These are phyloP conservation scores for Xiphophorus hellerii DNA, from an alignment of 2,113 vertebrate species.

Conservation along the genomic window DNA sequence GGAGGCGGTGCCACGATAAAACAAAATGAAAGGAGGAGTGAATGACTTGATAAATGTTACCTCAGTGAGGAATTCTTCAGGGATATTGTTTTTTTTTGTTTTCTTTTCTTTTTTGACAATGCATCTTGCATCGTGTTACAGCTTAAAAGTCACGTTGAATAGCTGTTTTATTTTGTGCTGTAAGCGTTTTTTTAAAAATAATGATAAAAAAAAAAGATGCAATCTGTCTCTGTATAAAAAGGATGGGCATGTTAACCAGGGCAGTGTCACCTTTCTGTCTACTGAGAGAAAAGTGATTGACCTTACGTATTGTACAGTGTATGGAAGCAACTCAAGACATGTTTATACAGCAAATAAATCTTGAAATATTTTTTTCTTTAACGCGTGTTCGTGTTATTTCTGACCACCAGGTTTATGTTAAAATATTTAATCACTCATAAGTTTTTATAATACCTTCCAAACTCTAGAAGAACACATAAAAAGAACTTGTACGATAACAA, in stretches of 20 bases:
- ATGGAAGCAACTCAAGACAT: slow-evolving; percentile 92
- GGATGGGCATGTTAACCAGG: slow-evolving; percentile 84
- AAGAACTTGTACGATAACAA: too few relatives aligned
- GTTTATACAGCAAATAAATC: slow-evolving; percentile 99
- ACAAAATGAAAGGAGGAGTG: slow-evolving; percentile 60
- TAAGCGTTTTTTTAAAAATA: slow-evolving; percentile 67
- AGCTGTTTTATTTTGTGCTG: slow-evolving; percentile 89
- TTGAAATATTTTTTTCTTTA: slow-evolving; percentile 99
- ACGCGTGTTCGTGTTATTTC: slow-evolving; percentile 64
- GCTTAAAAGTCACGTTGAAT: slow-evolving; percentile 85
- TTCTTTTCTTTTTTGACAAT: slow-evolving; percentile 82
- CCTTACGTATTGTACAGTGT: slow-evolving; percentile 86
- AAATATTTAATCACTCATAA: neutral
- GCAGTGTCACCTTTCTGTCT: slow-evolving; percentile 89
- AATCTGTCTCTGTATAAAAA: slow-evolving; percentile 85
- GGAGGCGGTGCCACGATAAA: slow-evolving; percentile 20
- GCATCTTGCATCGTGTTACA: slow-evolving; percentile 89
- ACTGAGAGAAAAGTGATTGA: slow-evolving; percentile 91
- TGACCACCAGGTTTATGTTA: neutral
- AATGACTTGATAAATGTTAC: slow-evolving; percentile 85
- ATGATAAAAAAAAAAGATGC: slow-evolving; percentile 76
- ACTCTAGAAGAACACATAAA: too few relatives aligned
- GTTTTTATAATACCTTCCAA: too few relatives aligned
- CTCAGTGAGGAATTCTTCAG: slow-evolving; percentile 97
- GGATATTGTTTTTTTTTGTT: slow-evolving; percentile 84